These are phyloP conservation scores for Gastracanthus pulcherrimus DNA, from an alignment of 2,888 invertebrate genomes.

Conservation along the genomic window DNA sequence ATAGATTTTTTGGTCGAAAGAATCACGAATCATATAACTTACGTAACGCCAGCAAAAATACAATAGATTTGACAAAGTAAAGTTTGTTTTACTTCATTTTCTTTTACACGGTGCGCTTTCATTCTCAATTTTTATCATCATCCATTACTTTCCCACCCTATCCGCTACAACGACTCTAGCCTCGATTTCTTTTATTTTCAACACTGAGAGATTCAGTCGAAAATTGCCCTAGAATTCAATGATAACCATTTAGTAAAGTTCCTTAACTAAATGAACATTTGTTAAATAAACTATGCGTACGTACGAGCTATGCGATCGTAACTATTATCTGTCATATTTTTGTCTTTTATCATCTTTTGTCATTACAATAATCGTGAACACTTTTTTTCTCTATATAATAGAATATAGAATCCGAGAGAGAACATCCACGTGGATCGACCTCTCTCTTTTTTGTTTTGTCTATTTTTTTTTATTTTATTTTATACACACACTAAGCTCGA, in stretches of 20 bases:
- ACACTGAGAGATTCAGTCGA: conserved; percentile 34
- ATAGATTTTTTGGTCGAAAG: conserved; percentile 23
- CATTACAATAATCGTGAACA: conserved; percentile 53
- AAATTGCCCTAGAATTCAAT: conserved; percentile 23
- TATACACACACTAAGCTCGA: conserved; percentile 38
- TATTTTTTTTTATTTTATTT: conserved; percentile 27
- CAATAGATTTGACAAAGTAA: conserved; percentile 12
- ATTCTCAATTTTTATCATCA: not conserved
- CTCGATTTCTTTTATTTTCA: conserved; percentile 5
- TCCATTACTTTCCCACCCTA: not conserved
- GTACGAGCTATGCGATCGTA: conserved; percentile 58
- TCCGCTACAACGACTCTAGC: conserved; percentile 10
- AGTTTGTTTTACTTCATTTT: not conserved
- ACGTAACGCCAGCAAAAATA: conserved; percentile 18
- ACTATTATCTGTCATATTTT: conserved; percentile 64
- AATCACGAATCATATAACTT: conserved; percentile 5
- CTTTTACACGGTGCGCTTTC: not conserved
- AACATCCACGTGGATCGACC: not conserved
- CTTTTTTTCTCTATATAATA: conserved; percentile 55
- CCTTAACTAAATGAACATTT: conserved; percentile 30
- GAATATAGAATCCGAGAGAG: conserved; percentile 44
- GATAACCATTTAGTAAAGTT: conserved; percentile 35
- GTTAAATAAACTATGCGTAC: conserved; percentile 59
- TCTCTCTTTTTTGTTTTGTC: conserved; percentile 14
- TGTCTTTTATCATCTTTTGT: conserved; percentile 58